Percentiles rank a stretch among this genome's conserved stretches.
Evolutionary conservation across 35 echinoderm and acorn worm genomes (phyloP).

Genomic region (Patiria miniata): DNA sequence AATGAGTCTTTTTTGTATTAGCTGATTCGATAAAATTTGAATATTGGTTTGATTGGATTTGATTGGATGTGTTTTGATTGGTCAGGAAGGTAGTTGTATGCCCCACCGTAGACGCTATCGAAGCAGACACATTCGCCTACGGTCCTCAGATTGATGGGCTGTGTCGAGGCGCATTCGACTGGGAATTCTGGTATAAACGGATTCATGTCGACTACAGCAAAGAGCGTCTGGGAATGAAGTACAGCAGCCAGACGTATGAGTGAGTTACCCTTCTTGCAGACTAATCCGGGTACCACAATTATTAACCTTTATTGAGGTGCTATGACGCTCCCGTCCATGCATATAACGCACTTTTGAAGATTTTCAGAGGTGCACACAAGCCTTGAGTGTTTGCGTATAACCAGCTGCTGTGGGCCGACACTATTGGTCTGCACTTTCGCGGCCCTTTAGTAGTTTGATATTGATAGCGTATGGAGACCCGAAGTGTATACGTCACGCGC

Average conservation of each 20-base stretch:
- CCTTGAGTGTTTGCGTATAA: too few species aligned
- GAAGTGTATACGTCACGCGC: too few species aligned
- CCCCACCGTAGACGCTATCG: constrained; percentile 78
- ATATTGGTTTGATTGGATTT: too few species aligned
- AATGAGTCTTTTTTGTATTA: too few species aligned
- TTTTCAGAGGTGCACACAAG: too few species aligned
- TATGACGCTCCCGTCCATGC: too few species aligned
- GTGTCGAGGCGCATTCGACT: constrained; percentile 77
- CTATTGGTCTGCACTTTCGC: too few species aligned
- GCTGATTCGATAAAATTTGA: too few species aligned
- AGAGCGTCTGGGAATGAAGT: constrained; percentile 52
- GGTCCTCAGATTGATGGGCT: constrained; percentile 68
- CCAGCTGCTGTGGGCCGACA: too few species aligned
- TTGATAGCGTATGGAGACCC: too few species aligned
- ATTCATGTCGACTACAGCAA: constrained; percentile 46
- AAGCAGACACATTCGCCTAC: constrained; percentile 68
- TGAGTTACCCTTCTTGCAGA: background rate
- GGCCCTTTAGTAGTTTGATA: too few species aligned
- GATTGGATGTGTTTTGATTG: background rate
- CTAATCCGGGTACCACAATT: background rate
- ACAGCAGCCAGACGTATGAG: constrained; percentile 60
- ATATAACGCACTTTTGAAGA: too few species aligned
- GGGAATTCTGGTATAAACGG: constrained; percentile 87
- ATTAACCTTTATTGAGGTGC: background rate
- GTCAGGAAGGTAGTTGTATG: constrained; percentile 63